Evolutionary conservation across 2,888 invertebrate genomes (phyloP), one percentile per base, ranked within the genome.

Genomic region (Machimus atricapillus): DNA sequence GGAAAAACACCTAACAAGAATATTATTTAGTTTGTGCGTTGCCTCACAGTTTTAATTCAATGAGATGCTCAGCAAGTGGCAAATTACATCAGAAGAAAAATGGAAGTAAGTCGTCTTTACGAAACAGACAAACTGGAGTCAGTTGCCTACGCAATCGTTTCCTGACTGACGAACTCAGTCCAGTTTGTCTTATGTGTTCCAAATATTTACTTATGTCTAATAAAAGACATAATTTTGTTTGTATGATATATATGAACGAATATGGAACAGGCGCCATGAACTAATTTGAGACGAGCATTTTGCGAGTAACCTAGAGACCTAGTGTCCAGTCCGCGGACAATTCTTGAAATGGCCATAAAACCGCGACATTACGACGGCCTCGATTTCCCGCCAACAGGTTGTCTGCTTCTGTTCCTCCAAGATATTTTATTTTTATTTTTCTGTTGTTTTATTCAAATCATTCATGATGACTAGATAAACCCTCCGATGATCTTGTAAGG

Each of bases 281-380:
- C 76, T 34, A 76, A 76, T 76, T 76, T 9, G n/a, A 40, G 8
- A 34, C 27, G 16, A 34, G 23, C 34, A 77, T 77, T 77, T 86
- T 52, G 86, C 76, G 56, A 77, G 56, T 77, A 86, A 77, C 86
- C 86, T 77, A 86, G 56, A 86, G 77, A 86, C 86, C 86, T 23
- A 77, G 73, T 86, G 37, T 86, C 77, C 74, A 86, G 52, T 76
- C n/a, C 7, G 34, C 66, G 23, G 66, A 66, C 66, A 66, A 2
- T 66, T 27, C 77, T 76, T 83, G 43, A 83, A 83, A 40, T 66
- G 40, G 19, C 16, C 40, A 83, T 66, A 83, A 66, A 73, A 83
- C 52, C 40, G 83, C 66, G 83, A 66, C 66, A 66, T 66, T 83
- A 40, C 27, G 14, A 37, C 43, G 73, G 66, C 83, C 83, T 40